Conservation (phyloP, 2,888 invertebrate species). For the Aquatica leii region DNA sequence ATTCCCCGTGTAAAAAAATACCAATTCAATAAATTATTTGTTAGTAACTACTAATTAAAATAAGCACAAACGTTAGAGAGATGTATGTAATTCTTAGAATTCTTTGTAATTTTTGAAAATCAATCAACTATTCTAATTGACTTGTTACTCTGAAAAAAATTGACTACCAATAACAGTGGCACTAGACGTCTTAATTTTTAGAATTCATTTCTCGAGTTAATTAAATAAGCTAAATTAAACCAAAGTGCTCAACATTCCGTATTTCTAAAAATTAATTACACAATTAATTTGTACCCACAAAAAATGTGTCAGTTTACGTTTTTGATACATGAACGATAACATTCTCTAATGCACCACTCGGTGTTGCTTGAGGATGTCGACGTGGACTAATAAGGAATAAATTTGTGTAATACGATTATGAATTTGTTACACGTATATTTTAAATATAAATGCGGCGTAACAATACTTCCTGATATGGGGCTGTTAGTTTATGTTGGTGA, state of each 20-base stretch:
- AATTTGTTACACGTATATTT: constrained; percentile 5
- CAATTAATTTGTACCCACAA: background rate
- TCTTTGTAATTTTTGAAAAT: constrained; percentile 17
- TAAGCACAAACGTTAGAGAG: constrained; percentile 6
- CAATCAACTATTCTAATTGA: constrained; percentile 11
- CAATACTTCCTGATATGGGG: constrained; percentile 21
- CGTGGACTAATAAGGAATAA: background rate
- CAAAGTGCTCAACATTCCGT: background rate
- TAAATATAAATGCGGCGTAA: constrained; percentile 7
- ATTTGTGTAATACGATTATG: background rate
- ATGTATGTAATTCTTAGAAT: constrained; percentile 16
- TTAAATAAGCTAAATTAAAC: background rate
- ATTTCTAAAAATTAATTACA: constrained; percentile 7
- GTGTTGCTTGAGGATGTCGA: background rate
- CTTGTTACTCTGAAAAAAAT: constrained; percentile 5
- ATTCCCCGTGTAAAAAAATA: constrained; percentile 4
- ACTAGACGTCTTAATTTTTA: constrained; percentile 1
- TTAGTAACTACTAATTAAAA: constrained; percentile 7
- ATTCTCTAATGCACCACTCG: background rate
- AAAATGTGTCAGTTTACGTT: background rate
- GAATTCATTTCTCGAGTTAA: background rate
- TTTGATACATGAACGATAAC: background rate
- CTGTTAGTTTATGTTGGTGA: constrained; percentile 42
- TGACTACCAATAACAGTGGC: constrained; percentile 3
- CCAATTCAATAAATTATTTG: constrained; percentile 8